Evolutionary conservation across 2,797 vertebrate species (phyloP).

Genomic region (Mormyrus proboscirostris): DNA sequence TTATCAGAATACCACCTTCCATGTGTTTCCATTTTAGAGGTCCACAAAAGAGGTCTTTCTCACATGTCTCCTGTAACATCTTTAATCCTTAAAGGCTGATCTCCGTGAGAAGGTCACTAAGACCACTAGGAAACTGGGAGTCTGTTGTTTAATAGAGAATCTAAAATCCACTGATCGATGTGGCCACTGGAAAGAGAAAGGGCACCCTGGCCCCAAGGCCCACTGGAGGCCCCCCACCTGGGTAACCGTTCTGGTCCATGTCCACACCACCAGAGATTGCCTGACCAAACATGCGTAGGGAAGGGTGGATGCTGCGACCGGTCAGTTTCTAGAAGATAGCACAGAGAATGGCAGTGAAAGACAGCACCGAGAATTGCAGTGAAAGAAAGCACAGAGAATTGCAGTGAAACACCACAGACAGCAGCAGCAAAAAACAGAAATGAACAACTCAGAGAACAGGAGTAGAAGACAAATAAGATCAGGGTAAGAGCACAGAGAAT

Average conservation of each 20-base stretch:
- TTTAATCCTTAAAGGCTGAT: background rate
- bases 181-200: background rate
- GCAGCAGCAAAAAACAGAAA: background rate
- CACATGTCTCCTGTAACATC: background rate
- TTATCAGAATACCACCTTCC: background rate
- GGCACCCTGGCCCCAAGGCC: background rate
- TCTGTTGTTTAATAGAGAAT: background rate
- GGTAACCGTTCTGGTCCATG: constrained; percentile 93
- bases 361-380: constrained; percentile 21
- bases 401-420: background rate
- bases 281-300: constrained; percentile 92
- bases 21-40: background rate
- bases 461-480: background rate
- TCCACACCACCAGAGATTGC: constrained; percentile 91
- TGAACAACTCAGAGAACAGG: background rate
- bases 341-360: constrained; percentile 21
- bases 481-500: constrained; percentile 27
- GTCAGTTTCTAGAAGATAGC: constrained; percentile 74
- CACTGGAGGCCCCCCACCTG: constrained; percentile 62
- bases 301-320: constrained; percentile 71
- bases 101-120: background rate
- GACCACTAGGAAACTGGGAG: background rate
- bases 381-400: constrained; percentile 20
- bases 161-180: background rate
- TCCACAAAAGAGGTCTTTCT: background rate